phyloP scores from a whole-genome alignment of 2,888 invertebrate genomes.

The Nycteola revayana region DNA sequence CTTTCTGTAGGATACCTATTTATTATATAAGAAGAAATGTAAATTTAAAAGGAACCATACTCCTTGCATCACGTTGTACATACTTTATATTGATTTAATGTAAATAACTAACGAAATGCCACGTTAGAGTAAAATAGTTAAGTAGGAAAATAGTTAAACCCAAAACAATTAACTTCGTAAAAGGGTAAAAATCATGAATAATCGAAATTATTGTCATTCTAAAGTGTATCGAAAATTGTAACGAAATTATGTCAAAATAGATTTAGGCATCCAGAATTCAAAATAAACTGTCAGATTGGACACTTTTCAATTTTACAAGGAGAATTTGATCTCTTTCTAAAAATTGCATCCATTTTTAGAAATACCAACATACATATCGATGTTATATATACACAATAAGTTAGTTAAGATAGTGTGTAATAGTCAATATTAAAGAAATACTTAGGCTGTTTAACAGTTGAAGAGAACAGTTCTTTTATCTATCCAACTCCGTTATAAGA shows the following conservation, averaged over 20 bases:
- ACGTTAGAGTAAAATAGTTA: conserved; percentile 45
- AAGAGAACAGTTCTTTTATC: conserved; percentile 39
- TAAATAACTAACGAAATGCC: conserved; percentile 55
- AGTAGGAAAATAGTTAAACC: conserved; percentile 54
- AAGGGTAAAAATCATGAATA: conserved; percentile 59
- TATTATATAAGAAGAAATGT: conserved; percentile 55
- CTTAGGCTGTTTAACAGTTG: conserved; percentile 76
- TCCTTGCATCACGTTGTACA: conserved; percentile 77
- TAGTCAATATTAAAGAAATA: conserved; percentile 69
- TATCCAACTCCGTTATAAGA: conserved; percentile 30
- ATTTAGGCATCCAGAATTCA: conserved; percentile 50
- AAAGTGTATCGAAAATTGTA: conserved; percentile 57
- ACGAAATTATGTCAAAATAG: conserved; percentile 55
- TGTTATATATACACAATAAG: conserved; percentile 74
- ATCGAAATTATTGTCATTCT: conserved; percentile 61
- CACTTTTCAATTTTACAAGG: conserved; percentile 48
- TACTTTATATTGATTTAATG: conserved; percentile 59
- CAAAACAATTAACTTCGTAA: conserved; percentile 43
- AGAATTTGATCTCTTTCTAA: conserved; percentile 43
- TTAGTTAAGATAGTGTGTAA: conserved; percentile 60
- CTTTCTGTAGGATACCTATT: conserved; percentile 30
- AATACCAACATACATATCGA: conserved; percentile 80
- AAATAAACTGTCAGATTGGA: conserved; percentile 44
- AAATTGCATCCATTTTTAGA: conserved; percentile 64
- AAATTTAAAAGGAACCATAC: conserved; percentile 77